Percentiles rank a stretch among this genome's conserved stretches.
Evolutionary conservation across 2,888 invertebrate genomes (phyloP).

Genomic region (Agrotis puta): DNA sequence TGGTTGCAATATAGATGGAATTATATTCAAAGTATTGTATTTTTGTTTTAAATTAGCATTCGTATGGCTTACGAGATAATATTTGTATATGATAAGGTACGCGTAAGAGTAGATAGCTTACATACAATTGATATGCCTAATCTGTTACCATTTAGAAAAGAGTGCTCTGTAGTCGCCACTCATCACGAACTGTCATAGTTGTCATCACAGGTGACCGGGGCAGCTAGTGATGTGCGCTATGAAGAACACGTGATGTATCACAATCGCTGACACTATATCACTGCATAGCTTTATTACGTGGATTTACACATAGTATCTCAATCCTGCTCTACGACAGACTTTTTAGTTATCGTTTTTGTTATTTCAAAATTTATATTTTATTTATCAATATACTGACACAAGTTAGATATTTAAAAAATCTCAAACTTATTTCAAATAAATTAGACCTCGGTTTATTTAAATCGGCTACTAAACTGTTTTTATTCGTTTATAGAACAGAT

Average conservation of each 20-base stretch:
- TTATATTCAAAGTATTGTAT: conserved; percentile 62
- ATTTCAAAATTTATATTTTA: too few relatives aligned
- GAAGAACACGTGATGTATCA: not conserved
- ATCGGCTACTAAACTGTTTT: not conserved
- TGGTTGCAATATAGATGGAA: conserved; percentile 73
- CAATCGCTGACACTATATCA: conserved; percentile 12
- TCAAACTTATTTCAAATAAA: not conserved
- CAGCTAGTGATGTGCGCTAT: not conserved
- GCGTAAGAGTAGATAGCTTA: conserved; percentile 69
- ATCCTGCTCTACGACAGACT: conserved; percentile 1
- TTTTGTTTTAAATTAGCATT: conserved; percentile 65
- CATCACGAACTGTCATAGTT: not conserved
- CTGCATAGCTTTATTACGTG: conserved; percentile 11
- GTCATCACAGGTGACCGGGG: not conserved
- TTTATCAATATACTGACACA: too few relatives aligned
- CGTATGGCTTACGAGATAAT: conserved; percentile 56
- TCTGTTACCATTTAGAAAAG: conserved; percentile 72
- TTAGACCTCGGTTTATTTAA: conserved; percentile 2
- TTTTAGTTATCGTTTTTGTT: not conserved
- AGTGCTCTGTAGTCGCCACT: not conserved
- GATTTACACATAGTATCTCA: conserved; percentile 18
- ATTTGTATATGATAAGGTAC: conserved; percentile 55
- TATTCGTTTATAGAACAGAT: not conserved
- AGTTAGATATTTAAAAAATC: not conserved
- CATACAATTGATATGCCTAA: conserved; percentile 73